These are phyloP conservation scores for Hyla sarda DNA, from an alignment of 2,113 vertebrate genomes.

Conservation along the genomic window DNA sequence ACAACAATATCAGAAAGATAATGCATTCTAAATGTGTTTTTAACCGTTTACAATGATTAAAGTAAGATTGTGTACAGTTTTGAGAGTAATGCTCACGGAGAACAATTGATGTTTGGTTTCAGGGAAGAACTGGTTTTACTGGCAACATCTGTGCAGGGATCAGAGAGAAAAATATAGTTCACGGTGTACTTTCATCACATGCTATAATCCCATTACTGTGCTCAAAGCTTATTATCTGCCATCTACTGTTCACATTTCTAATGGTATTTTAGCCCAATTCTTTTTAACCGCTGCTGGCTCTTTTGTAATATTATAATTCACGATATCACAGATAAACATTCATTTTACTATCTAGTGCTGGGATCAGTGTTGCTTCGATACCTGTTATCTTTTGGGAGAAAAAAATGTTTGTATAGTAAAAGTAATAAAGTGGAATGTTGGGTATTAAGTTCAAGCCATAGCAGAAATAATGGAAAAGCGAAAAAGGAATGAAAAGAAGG, in stretches of 20 bases:
- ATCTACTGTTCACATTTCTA: conserved; percentile 54
- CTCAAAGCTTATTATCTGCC: conserved; percentile 51
- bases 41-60: background rate
- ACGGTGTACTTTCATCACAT: conserved; percentile 51
- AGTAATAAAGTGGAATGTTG: background rate
- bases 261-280: conserved; percentile 48
- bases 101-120: conserved; percentile 27
- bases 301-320: conserved; percentile 8
- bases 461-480: background rate
- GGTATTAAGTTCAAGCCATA: background rate
- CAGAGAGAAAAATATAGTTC: conserved; percentile 42
- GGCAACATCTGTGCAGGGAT: conserved; percentile 44
- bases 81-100: background rate
- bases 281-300: background rate
- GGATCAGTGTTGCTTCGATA: background rate
- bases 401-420: background rate
- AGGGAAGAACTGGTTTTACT: conserved; percentile 24
- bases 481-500: background rate
- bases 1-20: background rate
- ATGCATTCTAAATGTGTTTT: background rate
- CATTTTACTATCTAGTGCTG: background rate
- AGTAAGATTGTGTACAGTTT: background rate
- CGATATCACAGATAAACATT: conserved; percentile 12
- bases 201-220: conserved; percentile 46
- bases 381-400: background rate